Percentiles rank a stretch among this genome's conserved stretches.
phyloP scores from a whole-genome alignment of 2,797 vertebrate species.

The Intellagama lesueurii region DNA sequence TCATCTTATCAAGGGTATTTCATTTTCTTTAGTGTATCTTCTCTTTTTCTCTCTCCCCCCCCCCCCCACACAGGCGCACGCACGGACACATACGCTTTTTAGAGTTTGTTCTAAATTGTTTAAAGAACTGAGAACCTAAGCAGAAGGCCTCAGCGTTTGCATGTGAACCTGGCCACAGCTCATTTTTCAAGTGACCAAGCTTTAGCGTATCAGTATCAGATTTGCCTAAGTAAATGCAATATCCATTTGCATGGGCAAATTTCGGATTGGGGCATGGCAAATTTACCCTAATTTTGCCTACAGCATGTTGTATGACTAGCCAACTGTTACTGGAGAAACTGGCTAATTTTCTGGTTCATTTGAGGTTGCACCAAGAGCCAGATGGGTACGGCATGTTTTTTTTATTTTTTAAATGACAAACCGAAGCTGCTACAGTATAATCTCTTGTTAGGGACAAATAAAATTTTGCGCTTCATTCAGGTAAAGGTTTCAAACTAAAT shows the following conservation, averaged over 20 bases:
- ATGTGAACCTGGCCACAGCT: neutral
- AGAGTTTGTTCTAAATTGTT: neutral
- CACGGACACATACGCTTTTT: too few relatives aligned
- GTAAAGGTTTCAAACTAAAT: neutral
- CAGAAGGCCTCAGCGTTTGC: neutral
- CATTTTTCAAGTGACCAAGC: constrained; percentile 15
- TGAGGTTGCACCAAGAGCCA: neutral
- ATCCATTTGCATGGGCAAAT: neutral
- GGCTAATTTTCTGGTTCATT: neutral
- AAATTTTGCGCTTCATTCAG: constrained; percentile 13
- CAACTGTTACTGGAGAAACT: neutral
- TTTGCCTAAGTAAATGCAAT: neutral
- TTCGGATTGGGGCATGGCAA: constrained; percentile 32
- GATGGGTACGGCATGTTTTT: constrained; percentile 11
- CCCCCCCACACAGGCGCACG: neutral
- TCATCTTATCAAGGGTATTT: constrained; percentile 22
- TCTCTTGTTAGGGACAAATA: constrained; percentile 7
- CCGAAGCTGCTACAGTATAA: neutral
- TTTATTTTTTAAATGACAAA: constrained; percentile 12
- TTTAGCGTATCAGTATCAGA: constrained; percentile 19
- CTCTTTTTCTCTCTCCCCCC: neutral
- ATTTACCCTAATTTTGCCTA: neutral
- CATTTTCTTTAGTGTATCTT: constrained; percentile 26
- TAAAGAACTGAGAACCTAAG: neutral
- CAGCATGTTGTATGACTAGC: constrained; percentile 26